Base-by-base conservation (phyloP, 1,140 invertebrate species). In the Drosophila bocqueti region DNA sequence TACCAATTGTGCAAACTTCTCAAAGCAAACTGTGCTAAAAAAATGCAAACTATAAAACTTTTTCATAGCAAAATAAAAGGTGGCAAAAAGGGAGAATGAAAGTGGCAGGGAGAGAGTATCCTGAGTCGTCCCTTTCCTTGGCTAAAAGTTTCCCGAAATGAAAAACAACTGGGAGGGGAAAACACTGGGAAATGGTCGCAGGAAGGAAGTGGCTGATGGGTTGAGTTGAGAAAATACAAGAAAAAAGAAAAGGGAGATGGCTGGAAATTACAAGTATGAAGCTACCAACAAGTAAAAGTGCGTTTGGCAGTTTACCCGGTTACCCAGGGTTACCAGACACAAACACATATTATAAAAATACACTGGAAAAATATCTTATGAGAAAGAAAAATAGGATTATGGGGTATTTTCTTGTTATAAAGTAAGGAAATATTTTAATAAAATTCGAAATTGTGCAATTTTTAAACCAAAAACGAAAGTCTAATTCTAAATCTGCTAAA, bases 161-260 rank as follows among this genome's bases (percentile, higher is more conserved):
- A 72, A 85, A 81, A 84, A 78, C 40, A 81, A 49, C 52, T 50
- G 15, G n/a, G 57, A 34, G 38, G 42, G 54, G 55, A 76, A 59
- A 46, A 55, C 58, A 72, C 42, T 63, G 82, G 67, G 58, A 85
- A 85, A 82, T 82, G 81, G 55, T 84, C 58, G 66, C 55, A 82
- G 73, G 82, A 89, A 87, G 83, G 85, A 87, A 87, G 77, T 87
- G 72, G 71, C 81, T 77, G 64, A 77, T 78, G 57, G 74, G 75
- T 55, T 67, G 55, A 34, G 58, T 54, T 31, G n/a, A 18, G 24
- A 65, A 24, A 18, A 43, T 50, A 54, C 8, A 38, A 42, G 6
- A 24, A 46, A 31, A n/a, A 38, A 45, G 34, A 47, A 57, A 45
- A 49, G 40, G 40, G 57, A 76, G 55, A 60, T 60, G 31, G 43